Evolutionary conservation across 2,797 vertebrate genomes (phyloP), one percentile per base, ranked within the genome.

Genomic region (Urophycis tenuis): DNA sequence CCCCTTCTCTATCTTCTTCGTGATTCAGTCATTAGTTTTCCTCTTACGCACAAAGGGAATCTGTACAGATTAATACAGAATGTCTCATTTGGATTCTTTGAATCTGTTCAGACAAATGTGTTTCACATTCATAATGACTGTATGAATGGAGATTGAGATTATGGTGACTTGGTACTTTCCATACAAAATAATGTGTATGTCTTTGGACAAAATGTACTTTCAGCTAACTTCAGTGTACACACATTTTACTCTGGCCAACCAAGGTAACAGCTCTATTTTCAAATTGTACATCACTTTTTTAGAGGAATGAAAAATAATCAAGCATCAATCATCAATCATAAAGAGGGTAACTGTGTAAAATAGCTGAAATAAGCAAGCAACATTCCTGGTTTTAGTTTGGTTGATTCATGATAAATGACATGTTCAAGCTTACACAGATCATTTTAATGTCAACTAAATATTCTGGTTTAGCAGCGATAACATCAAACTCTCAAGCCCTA

Each of bases 11-110:
- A 82, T 88, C 88, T 30, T 31, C 11, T 6, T 2, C 73, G 84
- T 84, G 1, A 17, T 77, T 85, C 74, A 77, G 83, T 85, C 75
- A 77, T 84, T 73, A 71, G 77, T 83, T 84, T 76, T 71, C 77
- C 53, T 69, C 67, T 76, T 70, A 84, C 77, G 75, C 75, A 74
- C 80, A 72, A 39, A 22, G 72, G 73, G 78, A 87, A 85, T 85
- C 77, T 80, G 70, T 83, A 86, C 31, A 30, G 75, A 83, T 86
- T 83, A 80, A 82, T 12, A 67, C 25, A 78, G 60, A 79, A 82
- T 75, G 74, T 79, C 74, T 86, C 77, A 85, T 84, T 86, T 85
- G 82, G 34, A 67, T 76, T 82, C 86, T 81, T 0, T 25, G 81
- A 69, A 76, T 79, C 69, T 32, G 75, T 71, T 82, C 73, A 78